Evolutionary conservation across 2,888 invertebrate genomes (phyloP).

Genomic region (Perdita meconis): DNA sequence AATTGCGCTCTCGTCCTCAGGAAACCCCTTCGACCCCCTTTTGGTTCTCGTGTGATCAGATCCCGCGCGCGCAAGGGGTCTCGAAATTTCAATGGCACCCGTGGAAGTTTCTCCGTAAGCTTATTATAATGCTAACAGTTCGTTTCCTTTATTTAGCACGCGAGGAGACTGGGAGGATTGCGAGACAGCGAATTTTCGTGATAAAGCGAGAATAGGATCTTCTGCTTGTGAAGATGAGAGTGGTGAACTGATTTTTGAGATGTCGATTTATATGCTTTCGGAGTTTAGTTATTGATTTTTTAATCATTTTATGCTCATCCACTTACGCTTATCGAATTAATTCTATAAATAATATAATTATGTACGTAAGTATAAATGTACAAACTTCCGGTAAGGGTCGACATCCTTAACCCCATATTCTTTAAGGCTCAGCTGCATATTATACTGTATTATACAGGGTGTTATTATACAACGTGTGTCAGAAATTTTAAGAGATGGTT

Average conservation of each 20-base stretch:
- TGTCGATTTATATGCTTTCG: neutral
- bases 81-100: slow-evolving; percentile 26
- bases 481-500: too few relatives aligned
- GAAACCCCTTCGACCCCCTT: neutral
- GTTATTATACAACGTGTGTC: too few relatives aligned
- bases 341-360: too few relatives aligned
- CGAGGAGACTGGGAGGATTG: neutral
- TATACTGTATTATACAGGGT: too few relatives aligned
- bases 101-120: slow-evolving; percentile 27
- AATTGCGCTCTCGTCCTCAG: neutral
- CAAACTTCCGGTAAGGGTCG: too few relatives aligned
- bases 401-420: too few relatives aligned
- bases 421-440: too few relatives aligned
- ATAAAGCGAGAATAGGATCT: neutral
- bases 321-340: too few relatives aligned
- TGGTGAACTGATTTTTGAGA: neutral
- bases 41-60: slow-evolving; percentile 11
- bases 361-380: too few relatives aligned
- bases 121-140: slow-evolving; percentile 31
- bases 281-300: too few relatives aligned
- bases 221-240: neutral
- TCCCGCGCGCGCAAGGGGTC: neutral
- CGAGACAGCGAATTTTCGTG: neutral
- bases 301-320: too few relatives aligned
- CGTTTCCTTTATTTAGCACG: slow-evolving; percentile 29